Conservation (phyloP, 2,888 invertebrate genomes). For the Xestoiulus laeticollis region DNA sequence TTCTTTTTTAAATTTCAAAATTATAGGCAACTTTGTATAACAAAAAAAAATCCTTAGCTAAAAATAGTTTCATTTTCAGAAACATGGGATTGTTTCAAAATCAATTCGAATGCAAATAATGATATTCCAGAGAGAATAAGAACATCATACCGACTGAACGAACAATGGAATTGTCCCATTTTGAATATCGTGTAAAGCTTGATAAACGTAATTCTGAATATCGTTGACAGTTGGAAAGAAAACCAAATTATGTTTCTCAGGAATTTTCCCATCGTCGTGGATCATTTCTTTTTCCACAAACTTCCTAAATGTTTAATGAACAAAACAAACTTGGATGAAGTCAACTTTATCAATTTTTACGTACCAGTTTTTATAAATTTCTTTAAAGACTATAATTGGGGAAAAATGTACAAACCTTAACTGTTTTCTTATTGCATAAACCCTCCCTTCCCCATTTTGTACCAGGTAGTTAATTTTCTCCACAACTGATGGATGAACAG, state of each 20-base stretch:
- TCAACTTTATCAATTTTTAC: neutral
- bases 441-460: constrained; percentile 61
- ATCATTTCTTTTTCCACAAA: constrained; percentile 61
- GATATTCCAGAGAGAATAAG: too few relatives aligned
- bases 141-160: neutral
- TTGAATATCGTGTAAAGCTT: constrained; percentile 63
- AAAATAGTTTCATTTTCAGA: too few relatives aligned
- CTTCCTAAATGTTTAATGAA: constrained; percentile 59
- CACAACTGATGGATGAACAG: constrained; percentile 62
- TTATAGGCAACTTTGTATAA: too few relatives aligned
- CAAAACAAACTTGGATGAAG: neutral
- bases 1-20: too few relatives aligned
- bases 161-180: constrained; percentile 58
- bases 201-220: constrained; percentile 65
- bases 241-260: constrained; percentile 63
- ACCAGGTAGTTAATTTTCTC: constrained; percentile 63
- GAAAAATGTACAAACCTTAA: too few relatives aligned
- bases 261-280: constrained; percentile 56
- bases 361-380: too few relatives aligned
- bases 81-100: too few relatives aligned
- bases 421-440: constrained; percentile 62
- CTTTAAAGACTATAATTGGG: too few relatives aligned
- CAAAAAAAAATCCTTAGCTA: too few relatives aligned
- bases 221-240: constrained; percentile 64
- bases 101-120: neutral